A percentile compares a stretch with the other conserved stretches of the same genome.
Evolutionary conservation across 1,140 invertebrate genomes (phyloP).

Genomic region (Globodera rostochiensis): DNA sequence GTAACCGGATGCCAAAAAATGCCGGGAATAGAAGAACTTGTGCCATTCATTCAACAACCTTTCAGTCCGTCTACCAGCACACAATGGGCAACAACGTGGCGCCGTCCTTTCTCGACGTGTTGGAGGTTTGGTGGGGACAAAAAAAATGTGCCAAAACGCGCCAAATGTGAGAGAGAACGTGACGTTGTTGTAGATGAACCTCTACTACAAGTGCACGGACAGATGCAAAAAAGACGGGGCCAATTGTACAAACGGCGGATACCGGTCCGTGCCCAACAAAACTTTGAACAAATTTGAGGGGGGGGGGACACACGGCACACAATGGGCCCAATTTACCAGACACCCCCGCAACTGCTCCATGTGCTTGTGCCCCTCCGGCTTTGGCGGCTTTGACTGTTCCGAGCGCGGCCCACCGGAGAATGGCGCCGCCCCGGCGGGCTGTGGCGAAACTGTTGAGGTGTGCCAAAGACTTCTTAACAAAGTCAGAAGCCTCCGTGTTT

Average conservation of each 20-base stretch:
- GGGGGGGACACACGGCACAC: too few species aligned
- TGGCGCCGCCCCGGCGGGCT: slow-evolving; percentile 41
- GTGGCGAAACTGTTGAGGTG: slow-evolving; percentile 34
- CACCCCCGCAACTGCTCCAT: slow-evolving; percentile 37
- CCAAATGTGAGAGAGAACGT: background rate
- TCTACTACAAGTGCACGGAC: slow-evolving; percentile 39
- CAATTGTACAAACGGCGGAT: slow-evolving; percentile 45
- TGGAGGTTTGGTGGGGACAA: background rate
- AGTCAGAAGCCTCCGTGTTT: too few species aligned
- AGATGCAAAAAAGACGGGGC: slow-evolving; percentile 9
- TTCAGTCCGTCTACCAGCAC: slow-evolving; percentile 39
- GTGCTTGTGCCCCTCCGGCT: slow-evolving; percentile 46
- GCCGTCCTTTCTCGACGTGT: slow-evolving; percentile 38
- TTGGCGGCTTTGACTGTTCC: slow-evolving; percentile 42
- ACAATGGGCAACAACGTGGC: slow-evolving; percentile 51
- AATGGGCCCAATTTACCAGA: background rate
- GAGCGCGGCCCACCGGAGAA: slow-evolving; percentile 24
- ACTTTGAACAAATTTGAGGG: background rate
- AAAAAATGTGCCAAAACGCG: background rate
- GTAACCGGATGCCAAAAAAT: too few species aligned
- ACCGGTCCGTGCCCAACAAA: slow-evolving; percentile 11
- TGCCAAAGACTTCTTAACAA: background rate
- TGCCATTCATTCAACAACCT: background rate
- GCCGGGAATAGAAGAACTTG: background rate
- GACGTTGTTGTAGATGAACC: slow-evolving; percentile 32